These are phyloP conservation scores for Lophochroa leadbeateri DNA, from an alignment of 2,113 vertebrate genomes.

Conservation along the genomic window DNA sequence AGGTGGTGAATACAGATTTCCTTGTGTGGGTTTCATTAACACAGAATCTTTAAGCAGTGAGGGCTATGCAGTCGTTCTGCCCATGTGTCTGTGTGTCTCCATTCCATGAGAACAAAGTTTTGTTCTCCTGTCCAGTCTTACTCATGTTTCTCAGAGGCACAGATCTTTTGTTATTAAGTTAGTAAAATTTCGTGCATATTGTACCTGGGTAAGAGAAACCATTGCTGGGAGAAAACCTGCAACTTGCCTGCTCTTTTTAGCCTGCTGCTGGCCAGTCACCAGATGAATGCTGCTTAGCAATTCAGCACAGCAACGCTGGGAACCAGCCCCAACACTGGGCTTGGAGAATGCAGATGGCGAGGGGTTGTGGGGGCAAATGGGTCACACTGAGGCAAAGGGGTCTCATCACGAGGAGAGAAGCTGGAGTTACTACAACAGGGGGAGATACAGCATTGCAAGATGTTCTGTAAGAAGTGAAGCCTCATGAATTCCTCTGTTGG, in stretches of 20 bases:
- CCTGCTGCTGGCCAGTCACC: not conserved
- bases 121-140: not conserved
- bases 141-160: not conserved
- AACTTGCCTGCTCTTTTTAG: not conserved
- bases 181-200: not conserved
- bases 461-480: not conserved
- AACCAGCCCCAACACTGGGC: not conserved
- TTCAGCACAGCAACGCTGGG: not conserved
- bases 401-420: not conserved
- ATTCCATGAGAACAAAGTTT: not conserved
- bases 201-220: not conserved
- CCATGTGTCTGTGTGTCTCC: not conserved
- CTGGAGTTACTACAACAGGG: fast-evolving
- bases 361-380: fast-evolving
- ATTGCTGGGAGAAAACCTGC: not conserved
- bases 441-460: not conserved
- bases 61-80: not conserved
- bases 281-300: not conserved
- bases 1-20: not conserved
- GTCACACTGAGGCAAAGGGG: fast-evolving
- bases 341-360: fast-evolving
- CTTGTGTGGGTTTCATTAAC: not conserved
- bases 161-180: not conserved
- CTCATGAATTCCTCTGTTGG: not conserved
- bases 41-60: not conserved